phyloP scores from a whole-genome alignment of 2,888 invertebrate species.

The Laothoe populi region DNA sequence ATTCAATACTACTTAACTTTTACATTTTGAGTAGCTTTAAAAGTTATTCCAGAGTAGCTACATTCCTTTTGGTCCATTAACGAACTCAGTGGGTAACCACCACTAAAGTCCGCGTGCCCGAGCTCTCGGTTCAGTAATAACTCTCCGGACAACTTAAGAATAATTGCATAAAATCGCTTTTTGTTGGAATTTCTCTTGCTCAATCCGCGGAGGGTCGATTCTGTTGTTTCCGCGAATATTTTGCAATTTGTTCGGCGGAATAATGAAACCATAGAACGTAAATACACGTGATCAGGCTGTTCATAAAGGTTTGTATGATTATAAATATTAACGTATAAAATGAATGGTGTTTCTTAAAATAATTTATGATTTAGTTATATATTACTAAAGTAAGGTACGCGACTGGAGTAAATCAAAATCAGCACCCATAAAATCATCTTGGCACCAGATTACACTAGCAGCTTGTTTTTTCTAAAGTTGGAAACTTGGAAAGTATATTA shows the following conservation, averaged over 20 bases:
- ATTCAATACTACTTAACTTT: not conserved
- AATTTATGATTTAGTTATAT: too few relatives aligned
- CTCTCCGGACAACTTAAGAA: conserved; percentile 72
- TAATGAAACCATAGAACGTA: conserved; percentile 12
- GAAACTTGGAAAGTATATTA: too few relatives aligned
- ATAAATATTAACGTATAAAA: not conserved
- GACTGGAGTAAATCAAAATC: too few relatives aligned
- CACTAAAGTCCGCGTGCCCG: conserved; percentile 60
- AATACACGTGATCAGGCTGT: conserved; percentile 5
- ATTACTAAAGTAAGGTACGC: too few relatives aligned
- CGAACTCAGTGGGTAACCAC: conserved; percentile 24
- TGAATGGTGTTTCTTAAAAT: not conserved
- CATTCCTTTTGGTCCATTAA: conserved; percentile 17
- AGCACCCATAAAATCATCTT: too few relatives aligned
- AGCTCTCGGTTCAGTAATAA: conserved; percentile 75
- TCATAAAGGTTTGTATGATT: not conserved
- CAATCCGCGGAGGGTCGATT: conserved; percentile 68
- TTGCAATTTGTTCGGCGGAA: conserved; percentile 53
- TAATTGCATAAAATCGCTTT: conserved; percentile 81
- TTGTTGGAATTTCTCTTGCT: conserved; percentile 77
- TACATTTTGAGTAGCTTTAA: conserved; percentile 6
- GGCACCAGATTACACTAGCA: too few relatives aligned
- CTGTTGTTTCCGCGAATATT: conserved; percentile 64
- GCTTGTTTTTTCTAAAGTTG: too few relatives aligned
- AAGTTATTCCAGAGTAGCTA: conserved; percentile 1